Percentiles rank a stretch among this genome's conserved stretches.
Evolutionary conservation across 2,797 vertebrate genomes (phyloP).

Genomic region (Ctenopoma kingsleyae): DNA sequence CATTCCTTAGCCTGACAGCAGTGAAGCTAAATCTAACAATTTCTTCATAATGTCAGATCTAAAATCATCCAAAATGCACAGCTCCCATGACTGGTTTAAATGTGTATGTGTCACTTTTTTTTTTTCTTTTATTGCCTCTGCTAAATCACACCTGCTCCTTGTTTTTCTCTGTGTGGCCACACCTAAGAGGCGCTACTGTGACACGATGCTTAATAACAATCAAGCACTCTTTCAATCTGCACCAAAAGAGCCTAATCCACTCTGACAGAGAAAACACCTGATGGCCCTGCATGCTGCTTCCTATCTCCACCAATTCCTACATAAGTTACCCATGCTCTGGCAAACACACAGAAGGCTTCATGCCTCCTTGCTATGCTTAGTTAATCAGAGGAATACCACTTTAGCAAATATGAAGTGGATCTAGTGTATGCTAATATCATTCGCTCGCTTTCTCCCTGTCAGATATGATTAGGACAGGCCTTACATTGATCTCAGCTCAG

Average conservation of each 20-base stretch:
- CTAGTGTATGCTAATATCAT: constrained; percentile 68
- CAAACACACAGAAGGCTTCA: constrained; percentile 33
- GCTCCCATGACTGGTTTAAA: constrained; percentile 80
- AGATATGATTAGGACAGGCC: constrained; percentile 74
- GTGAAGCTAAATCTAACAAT: constrained; percentile 54
- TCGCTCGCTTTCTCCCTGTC: constrained; percentile 72
- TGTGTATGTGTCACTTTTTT: constrained; percentile 75
- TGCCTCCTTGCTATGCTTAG: constrained; percentile 59
- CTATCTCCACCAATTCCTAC: constrained; percentile 62
- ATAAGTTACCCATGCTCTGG: constrained; percentile 10
- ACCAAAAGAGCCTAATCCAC: constrained; percentile 94
- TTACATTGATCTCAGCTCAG: constrained; percentile 68
- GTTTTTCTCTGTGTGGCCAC: constrained; percentile 91
- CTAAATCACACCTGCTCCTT: constrained; percentile 94
- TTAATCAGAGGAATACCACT: constrained; percentile 73
- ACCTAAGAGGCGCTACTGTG: constrained; percentile 92
- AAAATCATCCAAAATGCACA: constrained; percentile 74
- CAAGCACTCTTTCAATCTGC: constrained; percentile 92
- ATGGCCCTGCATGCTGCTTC: constrained; percentile 88
- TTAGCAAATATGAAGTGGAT: constrained; percentile 71
- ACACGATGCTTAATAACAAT: constrained; percentile 95
- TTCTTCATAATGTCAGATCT: constrained; percentile 50
- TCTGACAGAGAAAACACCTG: constrained; percentile 94
- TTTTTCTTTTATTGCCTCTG: constrained; percentile 84
- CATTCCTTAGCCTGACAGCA: constrained; percentile 39